Base-by-base conservation (phyloP, 2,888 invertebrate species). In the Yponomeuta cagnagella region DNA sequence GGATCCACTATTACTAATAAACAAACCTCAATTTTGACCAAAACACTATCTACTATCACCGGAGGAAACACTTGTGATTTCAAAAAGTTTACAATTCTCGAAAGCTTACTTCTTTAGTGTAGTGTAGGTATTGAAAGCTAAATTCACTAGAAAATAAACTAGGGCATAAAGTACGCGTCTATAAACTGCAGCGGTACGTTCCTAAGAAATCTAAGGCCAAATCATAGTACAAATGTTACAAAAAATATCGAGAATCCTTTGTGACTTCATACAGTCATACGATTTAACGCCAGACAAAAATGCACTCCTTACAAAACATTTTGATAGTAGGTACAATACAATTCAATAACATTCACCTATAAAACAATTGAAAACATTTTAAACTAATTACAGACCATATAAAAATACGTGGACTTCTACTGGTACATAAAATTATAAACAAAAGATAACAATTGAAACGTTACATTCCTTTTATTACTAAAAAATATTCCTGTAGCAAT, bases 381-480 rank as follows among this genome's bases (percentile, higher is more conserved):
- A 77, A 77, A 78, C 76, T 80, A 80, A 79, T 78, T 76, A 82
- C 82, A 83, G 82, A 83, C 82, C 82, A 84, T 78, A 83, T 79
- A 80, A 82, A 81, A 83, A 82, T 77, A 65, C 78, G 80, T 67
- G 12, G 80, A 78, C 81, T 76, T 78, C 79, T 79, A 58, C 31
- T 80, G 72, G 58, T 80, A 82, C 76, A 79, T 76, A 78, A 79
- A 76, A 79, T 77, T 77, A 81, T 76, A 82, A 77, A 78, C 78
- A 81, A 80, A 77, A 76, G 79, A 76, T 79, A 78, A 79, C 77
- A 80, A 71, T 33, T 48, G 30, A 12, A 68, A 68, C 30, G 52
- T n/a, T 12, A 63, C n/a, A 69, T 69, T 69, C 31, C 68, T 48
- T 69, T 52, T 48, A 48, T 52, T 69, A 43, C 52, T 69, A 69